phyloP scores from a whole-genome alignment of 1,140 invertebrate species.

The Bombus huntii region DNA sequence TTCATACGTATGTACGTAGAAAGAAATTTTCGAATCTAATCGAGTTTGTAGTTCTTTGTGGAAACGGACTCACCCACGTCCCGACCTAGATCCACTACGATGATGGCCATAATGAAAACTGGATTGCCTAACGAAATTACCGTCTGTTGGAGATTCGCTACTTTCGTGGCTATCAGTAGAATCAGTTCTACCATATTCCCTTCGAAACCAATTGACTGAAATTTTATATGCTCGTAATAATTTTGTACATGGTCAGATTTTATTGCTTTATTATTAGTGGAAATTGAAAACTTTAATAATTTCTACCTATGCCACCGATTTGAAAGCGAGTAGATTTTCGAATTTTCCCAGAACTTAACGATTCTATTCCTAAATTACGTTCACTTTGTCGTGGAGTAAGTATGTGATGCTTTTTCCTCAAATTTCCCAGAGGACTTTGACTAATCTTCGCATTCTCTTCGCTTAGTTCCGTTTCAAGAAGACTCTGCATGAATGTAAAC shows the following conservation, averaged over 20 bases:
- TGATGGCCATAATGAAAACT: slow-evolving; percentile 77
- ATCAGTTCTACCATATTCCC: slow-evolving; percentile 83
- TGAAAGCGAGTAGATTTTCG: slow-evolving; percentile 78
- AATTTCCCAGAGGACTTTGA: slow-evolving; percentile 90
- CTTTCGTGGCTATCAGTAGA: slow-evolving; percentile 84
- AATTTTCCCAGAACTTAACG: slow-evolving; percentile 72
- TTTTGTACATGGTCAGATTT: not conserved
- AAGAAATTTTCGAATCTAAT: not conserved
- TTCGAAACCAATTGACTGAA: slow-evolving; percentile 88
- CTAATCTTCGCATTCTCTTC: slow-evolving; percentile 88
- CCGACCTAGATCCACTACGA: slow-evolving; percentile 70
- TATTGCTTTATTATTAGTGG: not conserved
- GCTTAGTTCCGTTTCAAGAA: slow-evolving; percentile 89
- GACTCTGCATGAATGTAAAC: slow-evolving; percentile 83
- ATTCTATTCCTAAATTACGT: slow-evolving; percentile 84
- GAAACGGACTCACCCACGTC: slow-evolving; percentile 70
- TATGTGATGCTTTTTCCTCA: slow-evolving; percentile 88
- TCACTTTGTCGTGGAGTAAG: slow-evolving; percentile 92
- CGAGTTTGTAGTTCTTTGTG: too few relatives aligned
- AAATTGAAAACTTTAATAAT: not conserved
- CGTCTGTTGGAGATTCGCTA: slow-evolving; percentile 85
- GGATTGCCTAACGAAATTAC: slow-evolving; percentile 81
- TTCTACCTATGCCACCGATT: slow-evolving; percentile 86
- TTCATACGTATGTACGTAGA: not conserved
- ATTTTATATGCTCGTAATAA: slow-evolving; percentile 12